Conservation (phyloP, 2,888 invertebrate genomes). For the Drosophila atroscutellata region DNA sequence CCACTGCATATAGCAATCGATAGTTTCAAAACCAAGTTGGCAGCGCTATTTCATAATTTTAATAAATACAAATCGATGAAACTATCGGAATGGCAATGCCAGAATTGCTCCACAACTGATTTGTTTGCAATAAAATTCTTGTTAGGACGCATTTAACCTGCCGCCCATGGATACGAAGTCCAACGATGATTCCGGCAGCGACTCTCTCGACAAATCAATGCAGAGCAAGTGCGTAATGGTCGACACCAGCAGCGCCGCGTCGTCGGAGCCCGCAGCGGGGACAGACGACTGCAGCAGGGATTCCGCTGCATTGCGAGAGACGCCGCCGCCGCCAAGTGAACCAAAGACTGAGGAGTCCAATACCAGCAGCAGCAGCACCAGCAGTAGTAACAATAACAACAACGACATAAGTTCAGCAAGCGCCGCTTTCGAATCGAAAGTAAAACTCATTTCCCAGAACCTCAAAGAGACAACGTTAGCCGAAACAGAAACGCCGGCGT, state of each 20-base stretch:
- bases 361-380: conserved; percentile 28
- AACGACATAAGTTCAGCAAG: conserved; percentile 33
- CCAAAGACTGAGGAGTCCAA: conserved; percentile 67
- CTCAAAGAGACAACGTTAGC: conserved; percentile 82
- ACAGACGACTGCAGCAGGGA: conserved; percentile 58
- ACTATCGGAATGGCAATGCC: conserved; percentile 49
- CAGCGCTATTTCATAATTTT: conserved; percentile 17
- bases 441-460: conserved; percentile 81
- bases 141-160: conserved; percentile 40
- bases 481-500: conserved; percentile 49
- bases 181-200: conserved; percentile 82
- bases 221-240: conserved; percentile 82
- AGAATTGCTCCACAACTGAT: conserved; percentile 59
- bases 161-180: conserved; percentile 80
- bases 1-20: neutral
- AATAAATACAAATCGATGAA: conserved; percentile 28
- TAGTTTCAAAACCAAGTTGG: conserved; percentile 13
- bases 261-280: conserved; percentile 56
- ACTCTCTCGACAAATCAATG: conserved; percentile 82
- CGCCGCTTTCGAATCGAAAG: conserved; percentile 81
- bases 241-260: conserved; percentile 51
- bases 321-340: conserved; percentile 44
- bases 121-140: conserved; percentile 57
- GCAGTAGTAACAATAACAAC: conserved; percentile 16
- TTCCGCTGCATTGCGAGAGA: conserved; percentile 48